Conservation (phyloP, 2,888 invertebrate species). For the Acleris cristana region DNA sequence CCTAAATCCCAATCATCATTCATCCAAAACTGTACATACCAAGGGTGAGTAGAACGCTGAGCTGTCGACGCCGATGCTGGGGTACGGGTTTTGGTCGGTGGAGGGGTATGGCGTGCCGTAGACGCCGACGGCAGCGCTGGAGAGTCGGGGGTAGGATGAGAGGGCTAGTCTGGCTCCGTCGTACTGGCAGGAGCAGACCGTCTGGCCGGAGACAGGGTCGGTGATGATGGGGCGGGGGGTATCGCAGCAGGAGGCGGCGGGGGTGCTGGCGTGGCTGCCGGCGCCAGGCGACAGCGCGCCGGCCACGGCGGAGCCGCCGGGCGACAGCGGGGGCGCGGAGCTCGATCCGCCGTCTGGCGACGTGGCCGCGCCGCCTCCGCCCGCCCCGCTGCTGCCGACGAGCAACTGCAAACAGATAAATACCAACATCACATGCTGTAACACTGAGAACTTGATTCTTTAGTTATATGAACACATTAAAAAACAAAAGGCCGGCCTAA, state of each 20-base stretch:
- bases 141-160: slow-evolving; percentile 90
- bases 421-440: not conserved
- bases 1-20: too few relatives aligned
- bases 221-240: slow-evolving; percentile 96
- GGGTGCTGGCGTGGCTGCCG: slow-evolving; percentile 80
- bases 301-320: slow-evolving; percentile 87
- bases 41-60: slow-evolving; percentile 97
- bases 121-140: slow-evolving; percentile 90
- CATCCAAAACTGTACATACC: slow-evolving; percentile 87
- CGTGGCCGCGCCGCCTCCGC: slow-evolving; percentile 88
- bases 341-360: slow-evolving; percentile 88
- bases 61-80: slow-evolving; percentile 96
- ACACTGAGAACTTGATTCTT: not conserved
- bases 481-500: too few relatives aligned
- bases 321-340: slow-evolving; percentile 89
- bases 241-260: slow-evolving; percentile 91
- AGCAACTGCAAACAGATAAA: slow-evolving; percentile 83
- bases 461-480: too few relatives aligned
- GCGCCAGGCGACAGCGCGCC: slow-evolving; percentile 84
- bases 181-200: slow-evolving; percentile 97
- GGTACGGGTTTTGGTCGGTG: slow-evolving; percentile 96
- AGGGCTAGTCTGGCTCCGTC: slow-evolving; percentile 94
- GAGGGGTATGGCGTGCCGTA: slow-evolving; percentile 95
- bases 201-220: slow-evolving; percentile 96
- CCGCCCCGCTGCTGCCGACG: slow-evolving; percentile 89